These are phyloP conservation scores for Idaea dimidiata DNA, from an alignment of 2,888 invertebrate species.

Conservation along the genomic window DNA sequence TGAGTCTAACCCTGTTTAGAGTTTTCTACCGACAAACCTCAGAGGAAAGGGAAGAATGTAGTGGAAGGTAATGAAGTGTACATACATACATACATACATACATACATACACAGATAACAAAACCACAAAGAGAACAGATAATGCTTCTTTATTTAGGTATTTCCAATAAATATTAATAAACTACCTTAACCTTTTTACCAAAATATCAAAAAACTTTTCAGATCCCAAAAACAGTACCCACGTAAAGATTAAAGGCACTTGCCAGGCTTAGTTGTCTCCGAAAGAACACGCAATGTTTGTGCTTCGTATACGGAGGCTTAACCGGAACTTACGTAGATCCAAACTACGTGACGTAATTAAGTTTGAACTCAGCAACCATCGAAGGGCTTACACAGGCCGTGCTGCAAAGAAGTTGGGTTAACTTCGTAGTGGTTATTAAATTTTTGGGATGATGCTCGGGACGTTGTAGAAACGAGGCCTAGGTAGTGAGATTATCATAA, in stretches of 20 bases:
- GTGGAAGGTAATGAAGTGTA: no score
- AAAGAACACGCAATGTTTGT: constrained; percentile 31
- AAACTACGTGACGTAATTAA: constrained; percentile 56
- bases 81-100: no score
- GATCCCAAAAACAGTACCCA: neutral
- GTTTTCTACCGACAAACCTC: no score
- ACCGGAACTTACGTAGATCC: constrained; percentile 55
- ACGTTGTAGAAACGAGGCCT: constrained; percentile 16
- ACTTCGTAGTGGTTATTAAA: constrained; percentile 2
- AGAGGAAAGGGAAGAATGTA: no score
- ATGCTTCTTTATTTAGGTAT: no score
- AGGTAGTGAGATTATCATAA: neutral
- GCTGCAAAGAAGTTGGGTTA: constrained; percentile 12
- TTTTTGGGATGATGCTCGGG: constrained; percentile 9
- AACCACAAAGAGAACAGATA: no score
- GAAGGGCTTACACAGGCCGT: constrained; percentile 32
- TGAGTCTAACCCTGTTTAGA: no score
- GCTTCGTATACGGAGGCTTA: constrained; percentile 46
- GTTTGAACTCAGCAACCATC: constrained; percentile 38
- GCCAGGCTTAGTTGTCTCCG: constrained; percentile 28
- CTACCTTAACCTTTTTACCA: constrained; percentile 10
- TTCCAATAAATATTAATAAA: no score
- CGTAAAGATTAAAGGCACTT: constrained; percentile 28
- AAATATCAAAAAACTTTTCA: neutral
- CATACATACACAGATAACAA: no score